Percentiles rank a stretch among this genome's conserved stretches.
These are phyloP conservation scores for Apamea anceps DNA, from an alignment of 2,888 invertebrate genomes.

Conservation along the genomic window DNA sequence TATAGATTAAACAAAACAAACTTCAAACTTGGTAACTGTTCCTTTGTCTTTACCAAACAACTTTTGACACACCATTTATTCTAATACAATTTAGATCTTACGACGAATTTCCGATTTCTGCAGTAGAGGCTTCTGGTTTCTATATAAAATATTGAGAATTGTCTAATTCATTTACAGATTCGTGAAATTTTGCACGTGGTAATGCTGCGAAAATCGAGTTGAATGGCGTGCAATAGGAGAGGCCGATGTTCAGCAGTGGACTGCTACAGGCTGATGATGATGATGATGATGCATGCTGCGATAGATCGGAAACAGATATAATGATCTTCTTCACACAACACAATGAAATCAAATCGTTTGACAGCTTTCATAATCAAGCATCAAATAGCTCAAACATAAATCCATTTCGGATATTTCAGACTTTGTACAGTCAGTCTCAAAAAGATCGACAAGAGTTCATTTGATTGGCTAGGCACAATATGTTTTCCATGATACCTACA, in stretches of 20 bases:
- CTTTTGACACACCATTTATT: constrained; percentile 1
- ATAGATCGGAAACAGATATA: neutral
- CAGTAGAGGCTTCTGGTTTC: neutral
- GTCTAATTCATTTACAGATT: neutral
- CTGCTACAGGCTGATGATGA: too few relatives aligned
- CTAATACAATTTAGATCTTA: neutral
- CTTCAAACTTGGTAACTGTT: neutral
- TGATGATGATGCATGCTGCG: neutral
- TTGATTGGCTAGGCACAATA: neutral
- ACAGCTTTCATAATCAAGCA: neutral
- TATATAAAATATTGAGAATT: neutral
- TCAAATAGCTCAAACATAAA: neutral
- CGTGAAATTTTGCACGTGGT: constrained; percentile 1
- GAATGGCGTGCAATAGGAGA: too few relatives aligned
- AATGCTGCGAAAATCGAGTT: neutral
- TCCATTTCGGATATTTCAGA: neutral
- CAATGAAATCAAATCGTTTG: neutral
- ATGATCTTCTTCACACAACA: neutral
- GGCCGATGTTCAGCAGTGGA: too few relatives aligned
- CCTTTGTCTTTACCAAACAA: neutral
- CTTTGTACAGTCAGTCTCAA: neutral
- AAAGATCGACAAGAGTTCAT: neutral
- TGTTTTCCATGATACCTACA: neutral
- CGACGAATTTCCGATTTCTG: neutral
- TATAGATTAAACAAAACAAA: neutral